Evolutionary conservation across 2,113 vertebrate species (phyloP).

Genomic region (Vombatus ursinus): DNA sequence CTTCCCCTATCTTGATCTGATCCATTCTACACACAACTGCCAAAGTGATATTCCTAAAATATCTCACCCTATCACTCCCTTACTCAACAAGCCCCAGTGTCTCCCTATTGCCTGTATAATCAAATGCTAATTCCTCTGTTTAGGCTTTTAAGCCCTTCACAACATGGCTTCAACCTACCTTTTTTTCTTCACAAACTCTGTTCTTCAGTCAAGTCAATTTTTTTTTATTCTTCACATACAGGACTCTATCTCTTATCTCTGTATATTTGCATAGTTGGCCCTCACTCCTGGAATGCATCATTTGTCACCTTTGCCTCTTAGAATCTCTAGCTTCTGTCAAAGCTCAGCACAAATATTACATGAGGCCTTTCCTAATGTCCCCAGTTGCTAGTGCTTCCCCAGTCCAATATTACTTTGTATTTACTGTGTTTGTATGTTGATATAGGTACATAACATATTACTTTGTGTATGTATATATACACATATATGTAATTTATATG

Average conservation of each 20-base stretch:
- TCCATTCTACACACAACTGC: not conserved
- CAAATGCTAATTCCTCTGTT: not conserved
- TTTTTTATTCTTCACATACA: not conserved
- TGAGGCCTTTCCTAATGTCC: not conserved
- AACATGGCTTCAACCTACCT: not conserved
- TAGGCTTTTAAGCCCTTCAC: not conserved
- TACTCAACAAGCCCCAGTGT: not conserved
- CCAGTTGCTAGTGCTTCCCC: not conserved
- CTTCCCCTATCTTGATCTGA: not conserved
- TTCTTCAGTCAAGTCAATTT: not conserved
- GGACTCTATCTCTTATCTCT: not conserved
- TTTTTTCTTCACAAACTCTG: not conserved
- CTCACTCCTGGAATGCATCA: not conserved
- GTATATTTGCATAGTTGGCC: not conserved
- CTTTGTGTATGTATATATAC: not conserved
- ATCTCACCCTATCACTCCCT: not conserved
- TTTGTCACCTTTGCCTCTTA: not conserved
- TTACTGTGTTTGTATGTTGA: not conserved
- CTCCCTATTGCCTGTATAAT: not conserved
- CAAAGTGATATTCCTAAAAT: not conserved
- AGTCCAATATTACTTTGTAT: not conserved
- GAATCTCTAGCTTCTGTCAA: not conserved
- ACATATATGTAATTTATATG: too few species aligned
- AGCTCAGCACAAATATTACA: not conserved
- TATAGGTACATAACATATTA: not conserved